These are phyloP conservation scores for Abscondita cerata DNA, from an alignment of 2,888 invertebrate genomes.

Conservation along the genomic window DNA sequence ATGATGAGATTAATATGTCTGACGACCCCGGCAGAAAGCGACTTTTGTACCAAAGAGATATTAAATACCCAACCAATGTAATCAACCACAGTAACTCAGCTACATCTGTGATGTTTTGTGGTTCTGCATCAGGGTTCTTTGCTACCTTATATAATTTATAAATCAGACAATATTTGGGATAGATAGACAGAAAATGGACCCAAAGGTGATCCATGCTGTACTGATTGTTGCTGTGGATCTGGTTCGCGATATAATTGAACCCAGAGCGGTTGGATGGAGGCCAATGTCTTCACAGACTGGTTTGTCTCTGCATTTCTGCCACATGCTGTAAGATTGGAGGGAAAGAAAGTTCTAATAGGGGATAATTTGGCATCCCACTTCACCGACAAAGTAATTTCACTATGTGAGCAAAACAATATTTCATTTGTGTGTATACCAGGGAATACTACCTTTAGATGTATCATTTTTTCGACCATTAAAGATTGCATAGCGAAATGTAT, in stretches of 20 bases:
- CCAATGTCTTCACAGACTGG: no score
- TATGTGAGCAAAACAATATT: no score
- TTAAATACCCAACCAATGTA: background rate
- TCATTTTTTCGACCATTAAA: background rate
- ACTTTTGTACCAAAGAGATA: background rate
- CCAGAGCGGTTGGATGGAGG: background rate
- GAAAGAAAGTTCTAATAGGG: no score
- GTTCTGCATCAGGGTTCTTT: background rate
- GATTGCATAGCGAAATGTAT: background rate
- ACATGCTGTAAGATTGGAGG: background rate
- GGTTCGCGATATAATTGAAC: background rate
- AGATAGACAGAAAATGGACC: background rate
- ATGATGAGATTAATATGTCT: background rate
- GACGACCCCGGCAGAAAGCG: background rate
- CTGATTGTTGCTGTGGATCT: background rate
- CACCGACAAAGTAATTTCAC: background rate
- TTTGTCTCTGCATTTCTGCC: no score
- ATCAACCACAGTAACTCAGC: background rate
- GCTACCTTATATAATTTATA: background rate
- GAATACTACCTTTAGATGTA: background rate
- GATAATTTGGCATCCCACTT: background rate
- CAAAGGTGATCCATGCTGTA: background rate
- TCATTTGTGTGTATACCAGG: background rate
- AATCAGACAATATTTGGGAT: background rate
- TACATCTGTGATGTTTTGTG: background rate